A percentile compares a stretch with the other conserved stretches of the same genome.
Conservation (phyloP, 2,888 invertebrate genomes). For the Tachina lurida region DNA sequence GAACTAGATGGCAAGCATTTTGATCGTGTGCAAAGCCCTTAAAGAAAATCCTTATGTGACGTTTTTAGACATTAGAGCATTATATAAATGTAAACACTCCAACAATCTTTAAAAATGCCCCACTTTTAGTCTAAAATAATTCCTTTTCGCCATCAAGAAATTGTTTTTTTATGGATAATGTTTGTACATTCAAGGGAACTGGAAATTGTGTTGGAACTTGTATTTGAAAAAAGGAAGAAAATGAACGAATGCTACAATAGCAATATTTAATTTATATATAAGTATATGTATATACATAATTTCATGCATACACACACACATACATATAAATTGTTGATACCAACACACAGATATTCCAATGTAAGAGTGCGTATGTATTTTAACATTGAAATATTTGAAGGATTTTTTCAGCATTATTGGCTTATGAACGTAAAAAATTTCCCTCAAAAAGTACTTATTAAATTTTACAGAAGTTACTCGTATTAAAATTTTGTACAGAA, state of each 20-base stretch:
- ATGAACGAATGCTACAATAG: background rate
- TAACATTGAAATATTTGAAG: background rate
- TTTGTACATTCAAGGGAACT: slow-evolving; percentile 31
- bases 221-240: background rate
- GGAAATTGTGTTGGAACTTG: background rate
- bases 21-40: too few relatives aligned
- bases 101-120: background rate
- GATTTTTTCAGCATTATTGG: background rate
- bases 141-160: background rate
- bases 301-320: background rate
- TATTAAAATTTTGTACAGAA: too few relatives aligned
- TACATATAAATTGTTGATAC: background rate
- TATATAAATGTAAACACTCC: background rate
- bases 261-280: background rate
- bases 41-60: too few relatives aligned
- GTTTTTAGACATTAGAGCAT: background rate
- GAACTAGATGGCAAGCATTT: too few relatives aligned
- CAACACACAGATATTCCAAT: background rate
- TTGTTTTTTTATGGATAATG: slow-evolving; percentile 38
- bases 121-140: background rate
- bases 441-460: background rate
- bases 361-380: background rate
- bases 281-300: slow-evolving; percentile 7
- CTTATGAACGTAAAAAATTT: background rate
- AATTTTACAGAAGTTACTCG: too few relatives aligned